Conservation (phyloP, 2,888 invertebrate genomes). For the Pristionchus mayeri region DNA sequence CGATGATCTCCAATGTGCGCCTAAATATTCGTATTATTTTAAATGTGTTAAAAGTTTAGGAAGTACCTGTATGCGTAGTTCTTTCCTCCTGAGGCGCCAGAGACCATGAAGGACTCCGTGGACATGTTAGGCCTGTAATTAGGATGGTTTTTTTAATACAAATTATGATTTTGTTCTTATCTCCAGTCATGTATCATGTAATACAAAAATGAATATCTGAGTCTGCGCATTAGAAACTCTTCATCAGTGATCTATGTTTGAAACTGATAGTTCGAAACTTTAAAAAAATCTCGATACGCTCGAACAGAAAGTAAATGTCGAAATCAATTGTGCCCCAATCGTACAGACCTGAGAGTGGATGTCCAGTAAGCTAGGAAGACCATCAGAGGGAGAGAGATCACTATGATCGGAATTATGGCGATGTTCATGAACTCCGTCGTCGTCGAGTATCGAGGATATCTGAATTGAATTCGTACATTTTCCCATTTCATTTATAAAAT, state of each 20-base stretch:
- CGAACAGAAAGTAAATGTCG: no score
- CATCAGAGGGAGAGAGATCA: constrained; percentile 73
- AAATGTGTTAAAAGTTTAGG: background rate
- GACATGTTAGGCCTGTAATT: constrained; percentile 63
- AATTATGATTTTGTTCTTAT: no score
- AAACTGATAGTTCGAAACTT: no score
- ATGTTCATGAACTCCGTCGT: constrained; percentile 75
- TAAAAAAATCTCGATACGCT: background rate
- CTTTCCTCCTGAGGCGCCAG: constrained; percentile 73
- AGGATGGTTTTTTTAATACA: no score
- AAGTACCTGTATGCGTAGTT: constrained; percentile 71
- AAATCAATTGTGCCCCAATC: no score
- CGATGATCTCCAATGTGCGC: constrained; percentile 75
- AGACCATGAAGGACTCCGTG: constrained; percentile 71
- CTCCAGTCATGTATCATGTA: no score
- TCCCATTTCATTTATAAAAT: background rate
- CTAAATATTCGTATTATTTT: constrained; percentile 53
- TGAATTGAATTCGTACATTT: background rate
- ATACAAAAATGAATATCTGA: no score
- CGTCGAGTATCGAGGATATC: constrained; percentile 62
- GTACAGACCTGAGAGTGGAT: constrained; percentile 61
- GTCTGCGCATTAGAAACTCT: background rate
- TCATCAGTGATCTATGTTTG: no score
- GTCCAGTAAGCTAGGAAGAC: constrained; percentile 74
- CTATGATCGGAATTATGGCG: constrained; percentile 72